A percentile compares a stretch with the other conserved stretches of the same genome.
Conservation (phyloP, 2,113 vertebrate genomes). For the Motacilla alba region DNA sequence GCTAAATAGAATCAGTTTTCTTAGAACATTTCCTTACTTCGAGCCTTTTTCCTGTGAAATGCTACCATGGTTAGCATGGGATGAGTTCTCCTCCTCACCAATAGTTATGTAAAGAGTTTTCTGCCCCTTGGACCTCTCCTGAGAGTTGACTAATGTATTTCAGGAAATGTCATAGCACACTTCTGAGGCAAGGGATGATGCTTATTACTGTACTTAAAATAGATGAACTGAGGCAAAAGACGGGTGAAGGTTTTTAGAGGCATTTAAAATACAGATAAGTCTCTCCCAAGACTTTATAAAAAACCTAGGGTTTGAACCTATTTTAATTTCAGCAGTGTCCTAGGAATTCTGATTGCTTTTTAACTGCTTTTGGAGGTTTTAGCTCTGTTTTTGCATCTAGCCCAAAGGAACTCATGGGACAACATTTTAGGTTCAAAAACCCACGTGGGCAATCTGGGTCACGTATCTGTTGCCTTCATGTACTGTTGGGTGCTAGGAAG, state of each 20-base stretch:
- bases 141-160: conserved; percentile 23
- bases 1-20: background rate
- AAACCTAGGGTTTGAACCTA: background rate
- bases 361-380: background rate
- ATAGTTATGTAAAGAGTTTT: background rate
- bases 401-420: background rate
- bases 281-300: background rate
- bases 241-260: background rate
- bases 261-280: background rate
- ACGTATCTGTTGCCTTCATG: rapidly evolving
- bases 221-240: conserved; percentile 19
- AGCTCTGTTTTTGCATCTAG: background rate
- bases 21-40: background rate
- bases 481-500: background rate
- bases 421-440: background rate
- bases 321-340: background rate
- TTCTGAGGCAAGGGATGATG: background rate
- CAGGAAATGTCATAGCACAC: conserved; percentile 1
- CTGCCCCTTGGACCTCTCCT: conserved; percentile 4
- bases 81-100: background rate
- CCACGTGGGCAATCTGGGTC: background rate
- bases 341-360: background rate
- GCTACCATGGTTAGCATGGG: background rate
- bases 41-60: background rate
- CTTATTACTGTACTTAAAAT: conserved; percentile 22